Evolutionary conservation across 1,140 invertebrate genomes (phyloP).

Genomic region (Drosophila grimshawi): DNA sequence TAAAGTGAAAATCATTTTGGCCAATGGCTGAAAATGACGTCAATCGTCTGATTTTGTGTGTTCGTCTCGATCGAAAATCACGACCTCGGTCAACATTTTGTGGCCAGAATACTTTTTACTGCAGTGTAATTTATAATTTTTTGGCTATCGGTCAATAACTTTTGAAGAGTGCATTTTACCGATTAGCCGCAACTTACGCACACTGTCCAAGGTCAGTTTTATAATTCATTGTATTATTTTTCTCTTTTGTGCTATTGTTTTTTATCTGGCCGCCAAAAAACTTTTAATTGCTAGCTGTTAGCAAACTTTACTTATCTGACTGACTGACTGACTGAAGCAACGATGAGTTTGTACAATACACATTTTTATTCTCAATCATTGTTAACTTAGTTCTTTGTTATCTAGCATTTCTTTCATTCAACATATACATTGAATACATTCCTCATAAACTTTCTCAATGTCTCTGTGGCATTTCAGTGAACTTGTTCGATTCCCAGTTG

Average conservation of each 20-base stretch:
- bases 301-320: constrained; percentile 29
- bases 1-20: neutral
- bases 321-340: neutral
- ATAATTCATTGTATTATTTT: neutral
- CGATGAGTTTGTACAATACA: neutral
- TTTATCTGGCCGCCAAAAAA: constrained; percentile 17
- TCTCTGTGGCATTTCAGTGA: constrained; percentile 36
- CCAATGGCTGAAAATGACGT: constrained; percentile 16
- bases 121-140: constrained; percentile 29
- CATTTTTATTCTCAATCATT: neutral
- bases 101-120: constrained; percentile 2
- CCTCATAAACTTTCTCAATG: constrained; percentile 6
- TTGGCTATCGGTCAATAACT: constrained; percentile 58
- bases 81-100: constrained; percentile 60
- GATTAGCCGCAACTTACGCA: constrained; percentile 25
- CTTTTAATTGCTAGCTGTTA: constrained; percentile 33
- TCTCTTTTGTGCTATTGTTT: constrained; percentile 6
- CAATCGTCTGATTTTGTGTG: constrained; percentile 12
- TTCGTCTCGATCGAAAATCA: constrained; percentile 9
- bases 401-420: neutral
- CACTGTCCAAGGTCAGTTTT: constrained; percentile 75
- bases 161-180: constrained; percentile 11
- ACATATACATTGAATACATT: neutral
- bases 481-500: constrained; percentile 24
- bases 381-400: neutral